Base-by-base conservation (phyloP, 2,797 vertebrate species). In the Hydrolagus colliei region DNA sequence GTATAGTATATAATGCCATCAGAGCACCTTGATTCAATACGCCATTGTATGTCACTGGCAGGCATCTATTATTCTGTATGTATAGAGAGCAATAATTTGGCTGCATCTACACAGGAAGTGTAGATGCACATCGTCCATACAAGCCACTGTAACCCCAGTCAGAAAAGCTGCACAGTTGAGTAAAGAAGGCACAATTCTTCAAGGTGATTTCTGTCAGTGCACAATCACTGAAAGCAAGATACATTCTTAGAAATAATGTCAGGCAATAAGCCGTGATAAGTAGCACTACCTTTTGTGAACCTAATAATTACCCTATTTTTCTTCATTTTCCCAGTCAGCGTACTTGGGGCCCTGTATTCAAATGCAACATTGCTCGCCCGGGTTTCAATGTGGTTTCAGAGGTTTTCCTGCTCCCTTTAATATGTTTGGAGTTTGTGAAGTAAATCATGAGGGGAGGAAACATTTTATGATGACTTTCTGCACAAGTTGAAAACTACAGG, bases 151-250 rank as follows among this genome's bases (percentile, higher is more conserved):
- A 76, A 76, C 9, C 75, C 52, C 52, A 77, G 35, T 22, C 52
- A 77, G 41, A 77, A 52, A n/a, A 61, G 3, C 18, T 77, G 11
- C n/a, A 77, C 41, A 77, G n/a, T n/a, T 77, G 18, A 77, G 61
- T 77, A 77, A 77, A 20, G 52, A 76, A 77, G 52, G n/a, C 75
- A 77, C 61, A 61, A n/a, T 77, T 77, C 75, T 77, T 77, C 52
- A 77, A 61, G 52, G 20, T n/a, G 41, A 61, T 77, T 77, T 77
- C 41, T 77, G 75, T 77, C 75, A 77, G 73, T 7, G 18, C 61
- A 77, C 41, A 20, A 76, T 59, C 41, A 76, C 52, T n/a, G 20
- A 77, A 77, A 77, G 52, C 75, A 77, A 16, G 52, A 61, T 61
- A 77, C 9, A 77, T 77, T 20, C n/a, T 59, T n/a, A 77, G 41